Conservation (phyloP, 2,888 invertebrate species). For the Dione juno region DNA sequence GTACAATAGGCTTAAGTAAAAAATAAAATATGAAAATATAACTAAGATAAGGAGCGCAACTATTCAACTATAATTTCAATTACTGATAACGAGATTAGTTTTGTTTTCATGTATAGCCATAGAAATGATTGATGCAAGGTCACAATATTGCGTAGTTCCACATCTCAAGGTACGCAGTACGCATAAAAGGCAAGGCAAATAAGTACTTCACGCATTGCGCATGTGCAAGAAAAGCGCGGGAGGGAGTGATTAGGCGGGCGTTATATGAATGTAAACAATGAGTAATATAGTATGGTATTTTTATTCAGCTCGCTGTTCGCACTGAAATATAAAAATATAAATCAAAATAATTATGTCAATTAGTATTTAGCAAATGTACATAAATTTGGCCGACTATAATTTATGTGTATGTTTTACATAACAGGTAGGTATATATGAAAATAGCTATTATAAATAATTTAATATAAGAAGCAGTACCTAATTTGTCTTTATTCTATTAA, state of each 20-base stretch:
- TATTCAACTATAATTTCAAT: conserved; percentile 31
- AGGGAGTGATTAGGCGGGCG: conserved; percentile 49
- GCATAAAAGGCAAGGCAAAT: conserved; percentile 29
- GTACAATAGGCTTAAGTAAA: background rate
- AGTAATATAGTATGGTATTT: conserved; percentile 18
- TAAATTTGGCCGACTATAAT: background rate
- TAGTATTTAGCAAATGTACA: background rate
- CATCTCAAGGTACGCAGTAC: conserved; percentile 47
- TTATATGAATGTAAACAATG: conserved; percentile 35
- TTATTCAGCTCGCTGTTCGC: conserved; percentile 7
- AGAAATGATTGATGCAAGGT: conserved; percentile 52
- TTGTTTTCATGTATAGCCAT: conserved; percentile 48
- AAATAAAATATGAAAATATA: conserved; percentile 2
- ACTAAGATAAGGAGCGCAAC: background rate
- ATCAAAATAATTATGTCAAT: background rate
- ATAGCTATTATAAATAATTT: no score
- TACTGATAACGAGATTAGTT: conserved; percentile 41
- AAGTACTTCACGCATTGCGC: conserved; percentile 51
- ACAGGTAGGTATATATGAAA: background rate
- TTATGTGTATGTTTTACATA: background rate
- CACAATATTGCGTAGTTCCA: conserved; percentile 55
- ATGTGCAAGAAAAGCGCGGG: conserved; percentile 62
- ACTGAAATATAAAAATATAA: background rate
- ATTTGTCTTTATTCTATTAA: background rate
- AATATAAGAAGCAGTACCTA: background rate